Percentiles rank a stretch among this genome's conserved stretches.
Evolutionary conservation across 2,113 vertebrate genomes (phyloP).

Genomic region (Furnarius figulus): DNA sequence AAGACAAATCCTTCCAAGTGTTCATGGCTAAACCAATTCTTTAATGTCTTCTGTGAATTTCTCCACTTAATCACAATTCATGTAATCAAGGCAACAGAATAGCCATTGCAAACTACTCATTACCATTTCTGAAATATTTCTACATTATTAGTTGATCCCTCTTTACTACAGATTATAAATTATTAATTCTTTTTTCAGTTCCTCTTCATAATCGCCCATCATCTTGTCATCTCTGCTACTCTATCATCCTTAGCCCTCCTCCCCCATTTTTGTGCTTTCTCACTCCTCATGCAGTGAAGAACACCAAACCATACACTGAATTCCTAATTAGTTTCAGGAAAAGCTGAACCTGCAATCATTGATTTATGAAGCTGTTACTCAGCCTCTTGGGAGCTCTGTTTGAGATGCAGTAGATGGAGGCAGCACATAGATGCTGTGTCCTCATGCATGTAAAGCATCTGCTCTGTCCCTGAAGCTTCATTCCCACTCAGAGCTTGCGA

Average conservation of each 20-base stretch:
- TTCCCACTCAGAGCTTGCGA: background rate
- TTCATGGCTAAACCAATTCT: background rate
- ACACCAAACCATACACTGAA: background rate
- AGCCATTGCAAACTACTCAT: background rate
- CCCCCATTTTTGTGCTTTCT: background rate
- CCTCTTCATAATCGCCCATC: background rate
- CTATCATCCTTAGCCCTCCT: background rate
- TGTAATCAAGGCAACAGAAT: background rate
- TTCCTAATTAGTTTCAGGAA: slow-evolving; percentile 6
- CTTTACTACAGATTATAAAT: background rate
- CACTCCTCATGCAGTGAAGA: background rate
- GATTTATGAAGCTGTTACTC: slow-evolving; percentile 54
- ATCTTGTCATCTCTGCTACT: background rate
- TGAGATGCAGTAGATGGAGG: background rate
- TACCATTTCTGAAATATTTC: background rate
- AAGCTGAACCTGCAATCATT: slow-evolving; percentile 8
- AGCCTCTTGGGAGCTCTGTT: slow-evolving; percentile 16
- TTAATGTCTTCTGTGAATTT: background rate
- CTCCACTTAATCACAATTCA: background rate
- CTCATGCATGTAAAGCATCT: slow-evolving; percentile 31
- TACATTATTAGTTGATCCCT: background rate
- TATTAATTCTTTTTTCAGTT: background rate
- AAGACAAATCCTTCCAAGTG: background rate
- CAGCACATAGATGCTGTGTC: background rate
- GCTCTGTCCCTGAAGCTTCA: background rate